Base-by-base conservation (phyloP, 2,888 invertebrate species). In the Malthinus seriepunctatus region DNA sequence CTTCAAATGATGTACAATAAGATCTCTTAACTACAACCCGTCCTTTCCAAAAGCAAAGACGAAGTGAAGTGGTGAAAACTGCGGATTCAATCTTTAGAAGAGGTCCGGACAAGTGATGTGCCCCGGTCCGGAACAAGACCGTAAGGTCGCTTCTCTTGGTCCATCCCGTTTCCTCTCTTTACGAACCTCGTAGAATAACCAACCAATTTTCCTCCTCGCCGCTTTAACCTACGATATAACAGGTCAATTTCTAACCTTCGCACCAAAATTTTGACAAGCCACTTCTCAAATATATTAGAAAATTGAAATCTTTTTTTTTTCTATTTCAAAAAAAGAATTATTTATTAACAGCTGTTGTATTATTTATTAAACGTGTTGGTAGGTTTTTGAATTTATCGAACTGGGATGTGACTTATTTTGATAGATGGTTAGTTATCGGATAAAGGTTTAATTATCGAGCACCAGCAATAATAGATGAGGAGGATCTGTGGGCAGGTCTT, bases 121-220 rank as follows among this genome's bases (percentile, higher is more conserved):
- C 67, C 65, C 63, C 65, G 64, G 67, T 62, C 66, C 67, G 67
- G 64, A 66, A 65, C 67, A 65, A 64, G 65, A 63, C 66, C 63
- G 66, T 55, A 23, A 23, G 23, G 23, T 23, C 45, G 52, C n/a
- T 45, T 46, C 51, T 53, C 51, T 51, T 38, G 52, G 44, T 47
- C 55, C 52, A 57, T 60, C 53, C 65, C 63, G 57, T 56, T 63
- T 65, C 63, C 64, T 64, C 65, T 62, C 62, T 60, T 63, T 58
- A 56, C 63, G 63, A 14, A 23, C 39, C 58, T 62, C 55, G 60
- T 61, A 66, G 69, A 70, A 71, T 69, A 72, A 70, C 69, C 71
- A 70, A 67, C 64, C 71, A 72, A 73, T 73, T 73, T 73, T 73
- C 73, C 70, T 64, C 70, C 66, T 71, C 73, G 68, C 63, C 70